phyloP scores from a whole-genome alignment of 2,888 invertebrate species.

The Epicampocera succincta region DNA sequence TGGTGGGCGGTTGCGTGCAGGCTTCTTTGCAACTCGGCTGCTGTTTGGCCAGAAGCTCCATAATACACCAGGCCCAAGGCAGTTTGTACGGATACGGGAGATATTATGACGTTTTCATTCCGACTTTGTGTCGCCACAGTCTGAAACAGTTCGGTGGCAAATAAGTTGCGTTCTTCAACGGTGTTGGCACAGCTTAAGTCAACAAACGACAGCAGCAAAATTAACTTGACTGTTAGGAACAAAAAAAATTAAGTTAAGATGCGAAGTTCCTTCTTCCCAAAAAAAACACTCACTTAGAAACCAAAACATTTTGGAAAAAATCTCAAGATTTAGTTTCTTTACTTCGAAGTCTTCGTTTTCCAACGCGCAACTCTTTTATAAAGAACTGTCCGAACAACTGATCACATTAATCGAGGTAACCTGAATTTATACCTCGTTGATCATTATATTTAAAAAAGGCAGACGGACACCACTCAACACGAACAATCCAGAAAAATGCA shows the following conservation, averaged over 20 bases:
- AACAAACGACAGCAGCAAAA: constrained; percentile 8
- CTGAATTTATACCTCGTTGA: constrained; percentile 59
- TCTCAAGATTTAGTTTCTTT: background rate
- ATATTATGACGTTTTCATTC: constrained; percentile 77
- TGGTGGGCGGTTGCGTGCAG: constrained; percentile 77
- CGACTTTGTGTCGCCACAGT: constrained; percentile 77
- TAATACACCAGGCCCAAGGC: constrained; percentile 77
- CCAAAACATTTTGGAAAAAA: constrained; percentile 37
- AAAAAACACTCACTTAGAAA: constrained; percentile 48
- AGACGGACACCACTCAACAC: constrained; percentile 8
- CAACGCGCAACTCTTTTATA: background rate
- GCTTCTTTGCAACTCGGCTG: constrained; percentile 75
- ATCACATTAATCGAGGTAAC: constrained; percentile 33
- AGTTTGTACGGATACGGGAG: constrained; percentile 77
- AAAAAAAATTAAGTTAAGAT: background rate
- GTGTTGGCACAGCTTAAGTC: constrained; percentile 54
- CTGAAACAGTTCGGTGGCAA: constrained; percentile 78
- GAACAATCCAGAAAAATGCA: constrained; percentile 24
- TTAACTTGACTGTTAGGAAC: constrained; percentile 21
- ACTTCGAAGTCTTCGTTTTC: background rate
- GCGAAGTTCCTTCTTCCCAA: background rate
- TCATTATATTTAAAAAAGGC: constrained; percentile 4
- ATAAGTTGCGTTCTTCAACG: constrained; percentile 77
- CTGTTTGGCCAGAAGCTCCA: constrained; percentile 76
- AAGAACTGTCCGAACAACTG: constrained; percentile 52